Evolutionary conservation across 2,113 vertebrate genomes (phyloP).

Genomic region (Phaethornis superciliosus): DNA sequence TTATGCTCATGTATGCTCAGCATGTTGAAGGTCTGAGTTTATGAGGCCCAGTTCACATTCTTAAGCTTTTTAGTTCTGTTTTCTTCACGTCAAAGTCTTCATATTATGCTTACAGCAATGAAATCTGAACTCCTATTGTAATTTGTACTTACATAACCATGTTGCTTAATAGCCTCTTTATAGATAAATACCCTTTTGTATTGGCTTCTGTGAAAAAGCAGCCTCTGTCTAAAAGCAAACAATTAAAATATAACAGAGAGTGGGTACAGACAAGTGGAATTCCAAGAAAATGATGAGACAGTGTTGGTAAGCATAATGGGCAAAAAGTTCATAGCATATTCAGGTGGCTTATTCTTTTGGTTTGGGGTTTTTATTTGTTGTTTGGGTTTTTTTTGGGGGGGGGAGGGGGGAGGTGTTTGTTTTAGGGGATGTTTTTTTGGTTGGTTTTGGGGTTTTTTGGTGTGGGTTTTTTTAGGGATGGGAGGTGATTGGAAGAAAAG

Average conservation of each 20-base stretch:
- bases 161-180: neutral
- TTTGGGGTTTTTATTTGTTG: neutral
- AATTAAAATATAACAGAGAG: neutral
- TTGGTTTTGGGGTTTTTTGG: neutral
- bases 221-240: neutral
- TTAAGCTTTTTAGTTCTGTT: neutral
- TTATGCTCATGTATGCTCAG: neutral
- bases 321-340: neutral
- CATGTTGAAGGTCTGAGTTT: neutral
- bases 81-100: neutral
- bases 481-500: neutral
- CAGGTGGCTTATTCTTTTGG: neutral
- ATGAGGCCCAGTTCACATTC: neutral
- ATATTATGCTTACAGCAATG: neutral
- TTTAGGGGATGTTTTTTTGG: no score
- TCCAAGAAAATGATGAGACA: neutral
- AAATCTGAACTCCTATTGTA: neutral
- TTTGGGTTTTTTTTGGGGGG: neutral
- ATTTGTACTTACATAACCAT: neutral
- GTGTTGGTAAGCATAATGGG: neutral
- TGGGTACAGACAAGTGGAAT: neutral
- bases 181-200: neutral
- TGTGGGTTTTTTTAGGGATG: neutral
- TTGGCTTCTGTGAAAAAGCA: neutral
- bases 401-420: neutral